Percentiles rank a stretch among this genome's conserved stretches.
phyloP scores from a whole-genome alignment of 2,113 vertebrate genomes.

The Irena cyanogastra region DNA sequence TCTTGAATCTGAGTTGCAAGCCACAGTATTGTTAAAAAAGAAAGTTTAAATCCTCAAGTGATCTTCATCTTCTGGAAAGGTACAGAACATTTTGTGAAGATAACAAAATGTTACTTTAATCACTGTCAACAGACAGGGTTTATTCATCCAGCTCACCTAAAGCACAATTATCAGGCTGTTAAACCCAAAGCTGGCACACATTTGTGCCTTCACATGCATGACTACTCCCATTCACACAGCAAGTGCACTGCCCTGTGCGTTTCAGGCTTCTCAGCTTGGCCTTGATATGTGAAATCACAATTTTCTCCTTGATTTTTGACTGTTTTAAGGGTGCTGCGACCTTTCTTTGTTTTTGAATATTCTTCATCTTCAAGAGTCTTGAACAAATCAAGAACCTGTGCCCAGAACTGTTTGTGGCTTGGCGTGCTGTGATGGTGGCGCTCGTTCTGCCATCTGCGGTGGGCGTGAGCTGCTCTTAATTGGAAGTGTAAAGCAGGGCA shows the following conservation, averaged over 20 bases:
- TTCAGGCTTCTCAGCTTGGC: not conserved
- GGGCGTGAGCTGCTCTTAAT: slow-evolving; percentile 15
- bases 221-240: not conserved
- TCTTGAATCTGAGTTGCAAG: not conserved
- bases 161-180: not conserved
- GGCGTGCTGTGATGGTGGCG: rapidly evolving
- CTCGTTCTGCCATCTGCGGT: slow-evolving; percentile 14
- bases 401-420: not conserved
- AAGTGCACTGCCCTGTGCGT: not conserved
- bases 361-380: not conserved
- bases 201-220: not conserved
- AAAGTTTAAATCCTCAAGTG: not conserved
- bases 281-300: not conserved
- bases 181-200: not conserved
- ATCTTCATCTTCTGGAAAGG: not conserved
- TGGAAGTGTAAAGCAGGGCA: not conserved
- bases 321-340: not conserved
- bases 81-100: not conserved
- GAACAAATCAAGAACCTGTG: not conserved
- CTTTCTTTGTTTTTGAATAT: not conserved
- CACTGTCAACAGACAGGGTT: not conserved
- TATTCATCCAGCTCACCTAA: not conserved
- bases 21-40: not conserved
- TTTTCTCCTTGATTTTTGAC: not conserved
- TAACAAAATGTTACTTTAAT: not conserved